phyloP scores from a whole-genome alignment of 53 echinoderm and acorn worm species.

The Holothuria leucospilota region DNA sequence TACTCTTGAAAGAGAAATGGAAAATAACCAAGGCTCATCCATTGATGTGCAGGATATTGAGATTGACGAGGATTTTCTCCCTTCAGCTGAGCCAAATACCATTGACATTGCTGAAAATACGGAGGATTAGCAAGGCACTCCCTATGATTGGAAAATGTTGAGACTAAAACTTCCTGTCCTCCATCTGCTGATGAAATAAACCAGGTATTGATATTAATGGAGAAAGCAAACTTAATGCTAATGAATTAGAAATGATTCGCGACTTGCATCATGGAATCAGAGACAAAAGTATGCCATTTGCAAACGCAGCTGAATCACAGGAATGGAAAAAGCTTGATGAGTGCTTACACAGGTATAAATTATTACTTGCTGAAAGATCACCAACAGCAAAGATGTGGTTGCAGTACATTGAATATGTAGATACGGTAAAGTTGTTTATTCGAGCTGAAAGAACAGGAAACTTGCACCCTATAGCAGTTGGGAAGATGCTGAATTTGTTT shows the following conservation, averaged over 20 bases:
- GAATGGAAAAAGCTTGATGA: constrained; percentile 6
- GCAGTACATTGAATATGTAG: constrained; percentile 42
- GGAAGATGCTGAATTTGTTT: constrained; percentile 47
- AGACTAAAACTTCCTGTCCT: no score
- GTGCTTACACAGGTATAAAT: background rate
- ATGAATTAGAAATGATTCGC: constrained; percentile 28
- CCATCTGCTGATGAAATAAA: background rate
- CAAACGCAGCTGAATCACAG: constrained; percentile 7
- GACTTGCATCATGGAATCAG: constrained; percentile 12
- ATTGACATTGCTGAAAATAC: background rate
- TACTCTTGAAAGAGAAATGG: background rate
- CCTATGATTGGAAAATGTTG: no score
- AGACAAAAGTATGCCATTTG: background rate
- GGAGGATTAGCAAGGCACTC: background rate
- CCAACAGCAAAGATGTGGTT: constrained; percentile 50
- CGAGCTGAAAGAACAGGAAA: constrained; percentile 49
- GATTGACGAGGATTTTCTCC: no score
- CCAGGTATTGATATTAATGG: background rate
- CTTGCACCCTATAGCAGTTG: constrained; percentile 25
- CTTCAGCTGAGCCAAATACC: background rate
- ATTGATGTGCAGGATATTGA: no score
- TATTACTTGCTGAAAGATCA: background rate
- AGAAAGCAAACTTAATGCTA: constrained; percentile 4
- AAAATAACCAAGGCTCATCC: background rate
- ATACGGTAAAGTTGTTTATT: constrained; percentile 29